These are phyloP conservation scores for Maniola hyperantus DNA, from an alignment of 2,888 invertebrate species.

Conservation along the genomic window DNA sequence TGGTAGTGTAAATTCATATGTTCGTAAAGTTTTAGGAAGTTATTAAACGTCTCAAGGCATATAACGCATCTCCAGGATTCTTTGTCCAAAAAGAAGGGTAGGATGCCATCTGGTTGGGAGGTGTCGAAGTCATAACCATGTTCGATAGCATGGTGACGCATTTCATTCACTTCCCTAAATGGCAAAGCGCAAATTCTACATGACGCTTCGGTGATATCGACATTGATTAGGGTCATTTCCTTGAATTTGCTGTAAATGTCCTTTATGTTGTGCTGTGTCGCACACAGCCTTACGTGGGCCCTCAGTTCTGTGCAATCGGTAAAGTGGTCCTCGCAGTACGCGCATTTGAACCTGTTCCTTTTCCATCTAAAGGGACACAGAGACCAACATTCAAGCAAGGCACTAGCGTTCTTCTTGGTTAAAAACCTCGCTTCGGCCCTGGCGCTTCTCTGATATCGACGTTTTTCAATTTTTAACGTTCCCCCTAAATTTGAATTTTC, in stretches of 20 bases:
- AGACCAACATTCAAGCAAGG: constrained; percentile 69
- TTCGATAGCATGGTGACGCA: constrained; percentile 61
- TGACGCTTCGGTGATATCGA: constrained; percentile 62
- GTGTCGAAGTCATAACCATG: constrained; percentile 62
- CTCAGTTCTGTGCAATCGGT: constrained; percentile 61
- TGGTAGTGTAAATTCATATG: constrained; percentile 76
- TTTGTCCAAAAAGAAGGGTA: constrained; percentile 67
- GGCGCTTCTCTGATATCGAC: constrained; percentile 64
- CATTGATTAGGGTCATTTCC: constrained; percentile 72
- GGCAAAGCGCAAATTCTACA: constrained; percentile 61
- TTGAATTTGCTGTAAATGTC: constrained; percentile 74
- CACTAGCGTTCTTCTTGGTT: constrained; percentile 70
- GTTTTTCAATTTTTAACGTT: constrained; percentile 43
- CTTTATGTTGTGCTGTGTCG: constrained; percentile 55
- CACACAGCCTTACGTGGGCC: constrained; percentile 60
- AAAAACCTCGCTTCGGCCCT: constrained; percentile 64
- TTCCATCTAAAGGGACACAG: constrained; percentile 72
- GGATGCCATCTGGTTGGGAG: constrained; percentile 66
- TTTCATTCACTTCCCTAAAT: constrained; percentile 52
- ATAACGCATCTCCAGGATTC: constrained; percentile 69
- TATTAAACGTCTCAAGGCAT: constrained; percentile 66
- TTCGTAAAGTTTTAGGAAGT: constrained; percentile 71
- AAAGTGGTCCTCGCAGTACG: constrained; percentile 70
- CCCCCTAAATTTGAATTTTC: constrained; percentile 22
- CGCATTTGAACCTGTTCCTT: constrained; percentile 69